These are phyloP conservation scores for Aphidius ervi DNA, from an alignment of 1,140 invertebrate species.

Conservation along the genomic window DNA sequence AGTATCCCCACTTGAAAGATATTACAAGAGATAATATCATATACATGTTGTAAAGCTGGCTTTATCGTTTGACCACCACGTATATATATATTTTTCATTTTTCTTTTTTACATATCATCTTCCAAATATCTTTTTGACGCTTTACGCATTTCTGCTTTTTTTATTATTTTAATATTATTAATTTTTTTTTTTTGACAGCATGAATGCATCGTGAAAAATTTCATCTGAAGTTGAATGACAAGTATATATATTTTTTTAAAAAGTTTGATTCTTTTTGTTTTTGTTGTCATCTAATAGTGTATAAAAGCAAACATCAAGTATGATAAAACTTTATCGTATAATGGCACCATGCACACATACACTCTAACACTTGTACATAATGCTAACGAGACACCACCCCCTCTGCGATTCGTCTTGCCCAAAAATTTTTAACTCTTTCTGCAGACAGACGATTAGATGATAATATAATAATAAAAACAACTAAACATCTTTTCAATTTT, in stretches of 20 bases:
- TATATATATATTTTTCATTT: constrained; percentile 15
- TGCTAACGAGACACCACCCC: too few species aligned
- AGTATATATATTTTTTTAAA: not conserved
- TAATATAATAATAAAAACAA: too few species aligned
- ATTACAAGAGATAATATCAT: constrained; percentile 39
- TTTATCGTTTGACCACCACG: constrained; percentile 30
- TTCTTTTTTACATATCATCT: too few species aligned
- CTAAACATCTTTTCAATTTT: not conserved
- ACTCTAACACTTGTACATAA: constrained; percentile 22
- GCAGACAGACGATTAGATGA: constrained; percentile 2
- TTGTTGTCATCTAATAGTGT: not conserved
- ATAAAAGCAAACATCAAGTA: constrained; percentile 2
- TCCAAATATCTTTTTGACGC: too few species aligned
- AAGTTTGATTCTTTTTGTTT: not conserved
- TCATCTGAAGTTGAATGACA: too few species aligned
- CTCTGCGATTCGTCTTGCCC: constrained; percentile 24
- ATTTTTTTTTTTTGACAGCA: too few species aligned
- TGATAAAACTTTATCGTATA: constrained; percentile 43
- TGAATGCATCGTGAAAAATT: not conserved
- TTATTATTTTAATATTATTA: too few species aligned
- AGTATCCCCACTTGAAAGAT: constrained; percentile 28
- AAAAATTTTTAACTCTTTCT: constrained; percentile 11
- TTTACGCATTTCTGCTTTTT: too few species aligned
- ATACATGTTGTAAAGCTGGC: constrained; percentile 32
- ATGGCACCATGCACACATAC: too few species aligned